phyloP scores from a whole-genome alignment of 92 coral and sea anemone species.

The Paramuricea clavata region DNA sequence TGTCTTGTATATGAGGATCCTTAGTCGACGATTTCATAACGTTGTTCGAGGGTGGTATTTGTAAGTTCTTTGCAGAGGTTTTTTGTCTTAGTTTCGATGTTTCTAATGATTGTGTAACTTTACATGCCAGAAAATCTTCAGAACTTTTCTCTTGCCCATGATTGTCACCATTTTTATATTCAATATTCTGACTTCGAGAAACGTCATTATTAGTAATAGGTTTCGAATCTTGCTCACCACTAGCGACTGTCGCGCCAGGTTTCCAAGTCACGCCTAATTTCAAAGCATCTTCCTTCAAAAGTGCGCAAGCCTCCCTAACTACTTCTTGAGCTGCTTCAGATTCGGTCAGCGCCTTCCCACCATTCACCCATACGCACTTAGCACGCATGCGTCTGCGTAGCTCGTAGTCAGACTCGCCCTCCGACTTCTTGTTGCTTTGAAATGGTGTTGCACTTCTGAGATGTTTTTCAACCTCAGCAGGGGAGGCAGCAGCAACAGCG shows the following conservation, averaged over 20 bases:
- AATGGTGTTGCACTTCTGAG: conserved; percentile 92
- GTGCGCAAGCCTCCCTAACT: conserved; percentile 79
- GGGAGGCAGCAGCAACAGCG: conserved; percentile 84
- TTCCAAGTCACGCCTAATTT: conserved; percentile 91
- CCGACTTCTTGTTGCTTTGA: conserved; percentile 84
- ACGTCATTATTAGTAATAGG: background rate
- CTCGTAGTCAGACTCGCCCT: conserved; percentile 90
- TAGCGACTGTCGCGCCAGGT: conserved; percentile 37
- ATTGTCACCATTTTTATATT: background rate
- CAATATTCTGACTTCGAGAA: background rate
- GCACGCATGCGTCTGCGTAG: conserved; percentile 82
- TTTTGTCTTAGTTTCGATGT: no score
- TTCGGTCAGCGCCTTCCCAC: conserved; percentile 83
- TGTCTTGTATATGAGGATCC: no score
- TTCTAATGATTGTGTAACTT: background rate
- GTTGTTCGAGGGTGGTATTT: no score
- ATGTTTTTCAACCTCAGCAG: conserved; percentile 79
- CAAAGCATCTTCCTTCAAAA: conserved; percentile 84
- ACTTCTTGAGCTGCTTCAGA: conserved; percentile 81
- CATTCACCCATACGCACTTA: conserved; percentile 95
- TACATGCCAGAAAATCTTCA: background rate
- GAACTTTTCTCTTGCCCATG: background rate
- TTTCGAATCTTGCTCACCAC: background rate
- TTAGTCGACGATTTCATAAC: no score
- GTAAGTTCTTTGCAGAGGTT: no score